phyloP scores from a whole-genome alignment of 2,888 invertebrate genomes.

The Ametastegia equiseti region DNA sequence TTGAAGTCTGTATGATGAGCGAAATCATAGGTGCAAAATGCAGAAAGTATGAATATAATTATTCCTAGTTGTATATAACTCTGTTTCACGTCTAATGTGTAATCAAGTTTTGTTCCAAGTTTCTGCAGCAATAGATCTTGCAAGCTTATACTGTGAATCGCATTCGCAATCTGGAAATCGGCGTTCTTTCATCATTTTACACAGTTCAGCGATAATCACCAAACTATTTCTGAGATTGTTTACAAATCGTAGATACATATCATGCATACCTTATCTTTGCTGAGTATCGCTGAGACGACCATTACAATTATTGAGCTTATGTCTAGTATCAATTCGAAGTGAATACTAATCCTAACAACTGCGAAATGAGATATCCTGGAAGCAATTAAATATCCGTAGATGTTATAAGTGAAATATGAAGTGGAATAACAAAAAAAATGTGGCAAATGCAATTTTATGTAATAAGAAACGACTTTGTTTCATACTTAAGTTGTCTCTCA shows the following conservation, averaged over 20 bases:
- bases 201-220: not conserved
- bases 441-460: not conserved
- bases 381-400: not conserved
- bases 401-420: not conserved
- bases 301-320: not conserved
- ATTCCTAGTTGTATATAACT: not conserved
- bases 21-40: not conserved
- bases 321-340: not conserved
- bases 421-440: not conserved
- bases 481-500: not conserved
- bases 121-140: not conserved
- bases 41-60: not conserved
- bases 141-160: not conserved
- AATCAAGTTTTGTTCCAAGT: not conserved
- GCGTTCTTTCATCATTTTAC: not conserved
- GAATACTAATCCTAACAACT: not conserved
- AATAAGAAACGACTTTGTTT: not conserved
- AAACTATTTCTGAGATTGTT: not conserved
- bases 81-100: not conserved
- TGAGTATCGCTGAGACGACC: not conserved
- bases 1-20: not conserved
- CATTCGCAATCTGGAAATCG: slow-evolving; percentile 16
- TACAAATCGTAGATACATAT: not conserved
- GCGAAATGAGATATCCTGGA: not conserved
- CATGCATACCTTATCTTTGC: slow-evolving; percentile 1